Evolutionary conservation across 1,140 invertebrate genomes (phyloP).

Genomic region (Bathynomus jamesi): DNA sequence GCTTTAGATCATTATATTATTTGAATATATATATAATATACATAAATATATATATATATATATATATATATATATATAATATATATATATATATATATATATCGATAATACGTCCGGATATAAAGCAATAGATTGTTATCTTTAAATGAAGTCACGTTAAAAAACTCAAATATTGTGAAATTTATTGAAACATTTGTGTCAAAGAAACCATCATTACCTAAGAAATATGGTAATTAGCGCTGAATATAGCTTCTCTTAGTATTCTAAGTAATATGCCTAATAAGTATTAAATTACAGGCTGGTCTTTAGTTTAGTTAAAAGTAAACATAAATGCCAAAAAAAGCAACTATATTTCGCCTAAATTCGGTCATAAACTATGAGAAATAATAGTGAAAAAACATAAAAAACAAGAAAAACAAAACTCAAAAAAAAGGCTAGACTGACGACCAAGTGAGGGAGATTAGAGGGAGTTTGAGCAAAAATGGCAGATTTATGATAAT

Average conservation of each 20-base stretch:
- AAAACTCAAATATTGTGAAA: neutral
- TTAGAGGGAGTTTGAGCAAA: neutral
- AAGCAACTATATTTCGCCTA: slow-evolving; percentile 1
- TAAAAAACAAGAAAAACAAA: neutral
- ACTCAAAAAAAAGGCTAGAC: neutral
- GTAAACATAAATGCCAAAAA: slow-evolving; percentile 1
- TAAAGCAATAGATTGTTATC: slow-evolving; percentile 1
- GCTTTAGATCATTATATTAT: too few species aligned
- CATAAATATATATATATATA: too few species aligned
- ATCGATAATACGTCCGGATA: too few species aligned
- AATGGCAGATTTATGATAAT: slow-evolving; percentile 1
- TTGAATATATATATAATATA: too few species aligned
- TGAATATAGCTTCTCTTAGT: neutral
- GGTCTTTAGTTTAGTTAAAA: slow-evolving; percentile 1
- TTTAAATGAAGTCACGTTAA: neutral
- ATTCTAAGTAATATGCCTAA: neutral
- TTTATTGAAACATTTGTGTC: neutral
- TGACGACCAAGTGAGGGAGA: neutral
- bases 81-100: too few species aligned
- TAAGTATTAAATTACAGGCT: neutral
- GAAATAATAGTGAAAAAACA: neutral
- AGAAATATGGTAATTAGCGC: slow-evolving; percentile 1
- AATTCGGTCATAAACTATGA: neutral
- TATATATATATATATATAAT: too few species aligned
- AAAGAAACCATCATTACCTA: neutral